Conservation (phyloP, 2,113 vertebrate genomes). For the Eira barbara region DNA sequence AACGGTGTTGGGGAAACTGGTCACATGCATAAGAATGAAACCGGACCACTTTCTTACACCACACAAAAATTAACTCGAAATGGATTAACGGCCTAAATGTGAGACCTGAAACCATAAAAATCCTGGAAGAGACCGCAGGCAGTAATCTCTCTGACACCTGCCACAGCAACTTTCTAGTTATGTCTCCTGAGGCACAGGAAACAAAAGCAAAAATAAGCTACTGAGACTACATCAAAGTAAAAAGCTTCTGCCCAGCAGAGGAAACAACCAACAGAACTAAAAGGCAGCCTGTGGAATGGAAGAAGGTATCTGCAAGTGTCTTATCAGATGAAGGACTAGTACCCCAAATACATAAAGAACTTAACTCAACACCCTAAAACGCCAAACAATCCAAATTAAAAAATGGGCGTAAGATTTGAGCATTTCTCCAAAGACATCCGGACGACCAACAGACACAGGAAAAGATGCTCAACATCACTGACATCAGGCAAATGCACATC, state of each 20-base stretch:
- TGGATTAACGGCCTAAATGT: neutral
- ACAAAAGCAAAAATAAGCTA: neutral
- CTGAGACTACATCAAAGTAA: neutral
- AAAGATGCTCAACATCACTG: neutral
- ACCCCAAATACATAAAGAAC: neutral
- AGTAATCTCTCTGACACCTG: neutral
- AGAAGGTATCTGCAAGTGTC: neutral
- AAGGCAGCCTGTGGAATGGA: neutral
- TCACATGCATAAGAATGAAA: neutral
- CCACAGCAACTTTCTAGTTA: neutral
- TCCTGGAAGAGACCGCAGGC: neutral
- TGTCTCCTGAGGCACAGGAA: neutral
- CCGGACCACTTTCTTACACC: neutral
- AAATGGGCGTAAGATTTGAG: neutral
- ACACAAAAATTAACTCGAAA: neutral
- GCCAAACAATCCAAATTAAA: neutral
- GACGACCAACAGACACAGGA: neutral
- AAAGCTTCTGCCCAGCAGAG: neutral
- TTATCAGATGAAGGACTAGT: neutral
- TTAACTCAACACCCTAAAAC: neutral
- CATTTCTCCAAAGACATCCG: neutral
- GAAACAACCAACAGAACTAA: neutral
- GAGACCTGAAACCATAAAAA: neutral
- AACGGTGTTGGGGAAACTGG: neutral
- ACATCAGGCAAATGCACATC: neutral